Percentiles rank a stretch among this genome's conserved stretches.
phyloP scores from a whole-genome alignment of 2,888 invertebrate species.

The Camptogramma bilineatum region DNA sequence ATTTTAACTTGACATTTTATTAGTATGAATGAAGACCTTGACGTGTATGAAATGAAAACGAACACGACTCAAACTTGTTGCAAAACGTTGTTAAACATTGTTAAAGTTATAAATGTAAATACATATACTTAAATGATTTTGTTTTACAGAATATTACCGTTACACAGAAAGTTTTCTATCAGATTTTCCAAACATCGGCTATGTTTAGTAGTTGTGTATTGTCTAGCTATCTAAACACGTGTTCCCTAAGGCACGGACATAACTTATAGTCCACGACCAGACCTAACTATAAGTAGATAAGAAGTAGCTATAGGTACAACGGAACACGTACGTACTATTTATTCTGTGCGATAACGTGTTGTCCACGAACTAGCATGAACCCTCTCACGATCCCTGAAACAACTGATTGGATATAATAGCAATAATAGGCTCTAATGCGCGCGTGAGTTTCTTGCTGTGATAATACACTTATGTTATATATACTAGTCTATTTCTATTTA shows the following conservation, averaged over 20 bases:
- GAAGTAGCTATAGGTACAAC: conserved; percentile 4
- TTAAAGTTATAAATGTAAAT: no score
- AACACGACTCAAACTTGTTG: conserved; percentile 14
- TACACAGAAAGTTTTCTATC: conserved; percentile 6
- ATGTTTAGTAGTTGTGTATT: no score
- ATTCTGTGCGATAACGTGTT: conserved; percentile 36
- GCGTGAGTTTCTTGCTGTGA: background rate
- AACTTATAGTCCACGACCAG: conserved; percentile 57
- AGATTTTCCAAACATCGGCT: conserved; percentile 33
- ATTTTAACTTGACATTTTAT: background rate
- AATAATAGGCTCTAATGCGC: conserved; percentile 4
- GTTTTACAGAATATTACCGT: no score
- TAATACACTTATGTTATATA: background rate
- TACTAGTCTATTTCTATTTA: no score
- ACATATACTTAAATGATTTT: no score
- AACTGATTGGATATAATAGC: conserved; percentile 7
- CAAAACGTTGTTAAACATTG: no score
- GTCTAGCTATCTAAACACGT: conserved; percentile 45
- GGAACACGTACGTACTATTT: conserved; percentile 4
- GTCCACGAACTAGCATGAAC: conserved; percentile 53
- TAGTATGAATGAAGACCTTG: background rate
- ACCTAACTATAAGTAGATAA: conserved; percentile 2
- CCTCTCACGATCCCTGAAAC: conserved; percentile 52
- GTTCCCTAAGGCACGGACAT: conserved; percentile 43
- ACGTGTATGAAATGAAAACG: conserved; percentile 9